A percentile compares a stretch with the other conserved stretches of the same genome.
phyloP scores from a whole-genome alignment of 2,888 invertebrate genomes.

The Nephrocerus scutellatus region DNA sequence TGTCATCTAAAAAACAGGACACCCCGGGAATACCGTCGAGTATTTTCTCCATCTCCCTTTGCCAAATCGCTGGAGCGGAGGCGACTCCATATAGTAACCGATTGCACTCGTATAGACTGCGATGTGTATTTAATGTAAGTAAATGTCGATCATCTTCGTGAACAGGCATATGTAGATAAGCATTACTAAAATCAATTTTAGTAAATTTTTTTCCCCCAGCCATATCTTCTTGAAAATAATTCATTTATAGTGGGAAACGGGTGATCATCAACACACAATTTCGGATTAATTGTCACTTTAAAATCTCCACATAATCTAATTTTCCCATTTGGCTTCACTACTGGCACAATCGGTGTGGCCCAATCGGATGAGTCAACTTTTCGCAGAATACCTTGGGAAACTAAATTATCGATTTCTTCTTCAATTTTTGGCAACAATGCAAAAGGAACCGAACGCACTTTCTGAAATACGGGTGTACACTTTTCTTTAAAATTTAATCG shows the following conservation, averaged over 20 bases:
- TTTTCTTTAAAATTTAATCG: constrained; percentile 18
- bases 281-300: constrained; percentile 25
- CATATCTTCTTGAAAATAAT: constrained; percentile 22
- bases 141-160: constrained; percentile 27
- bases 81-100: constrained; percentile 33
- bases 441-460: constrained; percentile 15
- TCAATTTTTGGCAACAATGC: constrained; percentile 5
- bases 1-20: constrained; percentile 29
- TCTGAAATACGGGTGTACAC: constrained; percentile 19
- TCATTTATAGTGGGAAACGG: constrained; percentile 26
- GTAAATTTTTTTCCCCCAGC: constrained; percentile 22
- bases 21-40: constrained; percentile 27
- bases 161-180: constrained; percentile 36
- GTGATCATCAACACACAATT: constrained; percentile 24
- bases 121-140: constrained; percentile 34
- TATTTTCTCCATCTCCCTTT: constrained; percentile 29
- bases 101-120: constrained; percentile 31
- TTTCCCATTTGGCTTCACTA: constrained; percentile 24
- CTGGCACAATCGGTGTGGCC: constrained; percentile 33
- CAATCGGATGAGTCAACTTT: constrained; percentile 25
- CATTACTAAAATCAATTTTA: constrained; percentile 30
- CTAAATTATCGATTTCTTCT: constrained; percentile 20
- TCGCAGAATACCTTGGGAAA: constrained; percentile 6
- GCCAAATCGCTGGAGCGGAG: constrained; percentile 32
- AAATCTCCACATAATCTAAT: constrained; percentile 25